Evolutionary conservation across 2,888 invertebrate genomes (phyloP), one percentile per base, ranked within the genome.

Genomic region (Cremastinae sp.): DNA sequence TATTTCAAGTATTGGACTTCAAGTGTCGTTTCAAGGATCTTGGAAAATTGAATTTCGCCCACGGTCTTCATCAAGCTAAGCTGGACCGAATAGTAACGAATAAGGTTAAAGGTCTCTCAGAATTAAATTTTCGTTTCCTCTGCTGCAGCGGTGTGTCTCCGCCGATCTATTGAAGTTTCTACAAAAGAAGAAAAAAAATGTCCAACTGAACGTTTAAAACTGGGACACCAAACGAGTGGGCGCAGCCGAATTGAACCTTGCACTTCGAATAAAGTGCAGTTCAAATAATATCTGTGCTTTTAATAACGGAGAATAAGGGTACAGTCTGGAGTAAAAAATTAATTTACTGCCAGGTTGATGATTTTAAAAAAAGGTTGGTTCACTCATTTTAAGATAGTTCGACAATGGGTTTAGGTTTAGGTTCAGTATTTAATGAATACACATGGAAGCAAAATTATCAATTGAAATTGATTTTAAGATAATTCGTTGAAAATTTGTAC

Each of bases 21-120:
- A 14, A 9, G 45, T 62, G 61, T 16, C 7, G 18, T 49, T 49
- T 49, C 9, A 9, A 36, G n/a, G 38, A 43, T n/a, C 36, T 4
- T 45, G 12, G 12, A 45, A 45, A 45, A 5, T 12, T 12, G 12
- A 45, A 12, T 12, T 45, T 10, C 5, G n/a, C n/a, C 12, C 14
- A 14, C 64, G 20, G n/a, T n/a, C n/a, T n/a, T n/a, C n/a, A n/a
- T n/a, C n/a, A n/a, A n/a, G n/a, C n/a, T n/a, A n/a, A 41, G 16
- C 14, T 49, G 18, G 34, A 28, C n/a, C 28, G 18, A 34, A 28
- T 36, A 36, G 56, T 18, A 14, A 10, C 9, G 43, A 7, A 61
- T 22, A 61, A 70, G 70, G 53, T 61, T 61, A 53, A 70, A 70
- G 61, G 12, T 41, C 53, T 53, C 59, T 34, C 53, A n/a, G 12